phyloP scores from a whole-genome alignment of 2,888 invertebrate genomes.

The Drosophila mayaguana region DNA sequence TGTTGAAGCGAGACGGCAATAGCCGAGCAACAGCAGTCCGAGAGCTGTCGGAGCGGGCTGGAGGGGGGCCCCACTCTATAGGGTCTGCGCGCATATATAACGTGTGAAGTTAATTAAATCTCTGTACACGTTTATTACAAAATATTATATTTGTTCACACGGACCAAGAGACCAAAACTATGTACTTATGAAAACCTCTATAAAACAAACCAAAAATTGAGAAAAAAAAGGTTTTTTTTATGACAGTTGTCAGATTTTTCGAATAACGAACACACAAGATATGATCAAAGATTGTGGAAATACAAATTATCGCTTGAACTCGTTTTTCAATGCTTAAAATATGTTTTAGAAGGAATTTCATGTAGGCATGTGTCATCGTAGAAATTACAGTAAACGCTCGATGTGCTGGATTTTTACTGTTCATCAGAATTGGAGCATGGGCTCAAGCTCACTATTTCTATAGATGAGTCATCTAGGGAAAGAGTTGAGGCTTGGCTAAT shows the following conservation, averaged over 20 bases:
- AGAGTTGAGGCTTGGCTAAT: background rate
- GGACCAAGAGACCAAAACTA: conserved; percentile 19
- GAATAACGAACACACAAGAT: background rate
- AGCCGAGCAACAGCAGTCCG: conserved; percentile 39
- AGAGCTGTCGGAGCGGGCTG: conserved; percentile 8
- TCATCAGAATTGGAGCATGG: background rate
- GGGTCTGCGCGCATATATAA: conserved; percentile 56
- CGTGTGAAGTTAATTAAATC: conserved; percentile 78
- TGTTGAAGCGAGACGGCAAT: conserved; percentile 50
- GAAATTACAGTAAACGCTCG: background rate
- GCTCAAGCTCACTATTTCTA: background rate
- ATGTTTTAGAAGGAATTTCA: background rate
- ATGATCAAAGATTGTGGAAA: conserved; percentile 2
- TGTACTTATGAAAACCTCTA: conserved; percentile 13
- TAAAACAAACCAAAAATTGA: conserved; percentile 5
- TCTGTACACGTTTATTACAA: conserved; percentile 76
- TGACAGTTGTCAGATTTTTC: conserved; percentile 7
- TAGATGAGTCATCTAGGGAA: background rate
- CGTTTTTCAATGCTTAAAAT: background rate
- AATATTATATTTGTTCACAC: conserved; percentile 72
- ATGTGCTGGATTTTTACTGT: background rate
- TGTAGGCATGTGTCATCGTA: background rate
- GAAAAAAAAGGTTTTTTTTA: background rate
- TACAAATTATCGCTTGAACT: conserved; percentile 1
- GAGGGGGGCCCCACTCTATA: conserved; percentile 14